Base-by-base conservation (phyloP, 2,113 vertebrate species). In the Cacatua alba region DNA sequence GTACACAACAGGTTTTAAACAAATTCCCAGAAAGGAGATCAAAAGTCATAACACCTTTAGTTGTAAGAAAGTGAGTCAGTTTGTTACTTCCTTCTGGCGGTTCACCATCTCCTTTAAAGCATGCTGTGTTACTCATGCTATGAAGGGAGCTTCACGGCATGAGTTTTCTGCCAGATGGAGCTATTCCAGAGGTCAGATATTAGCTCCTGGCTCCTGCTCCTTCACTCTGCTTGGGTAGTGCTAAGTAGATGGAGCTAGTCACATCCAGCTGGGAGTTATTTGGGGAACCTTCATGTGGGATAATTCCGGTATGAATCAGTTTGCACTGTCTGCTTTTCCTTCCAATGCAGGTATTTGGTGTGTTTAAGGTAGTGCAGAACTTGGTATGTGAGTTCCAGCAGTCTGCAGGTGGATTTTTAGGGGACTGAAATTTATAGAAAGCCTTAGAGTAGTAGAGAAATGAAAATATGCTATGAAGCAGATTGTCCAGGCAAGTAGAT, bases 11-110 rank as follows among this genome's bases (percentile, higher is more conserved):
- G 64, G 49, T 67, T 95, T 94, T 70, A 82, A 95, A 90, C 55
- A 72, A 80, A 95, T 52, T 92, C 46, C 41, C 80, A 68, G 64
- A n/a, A 82, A 90, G 52, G n/a, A 79, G 52, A 88, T 84, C 48
- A 77, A 81, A 95, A 93, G 62, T 86, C 24, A 1, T 48, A 89
- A 53, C n/a, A 82, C 28, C 29, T 77, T 92, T 57, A 46, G 10
- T 7, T 77, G 28, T 46, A 87, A 85, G 48, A 80, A 86, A 90
- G 74, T 59, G n/a, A 90, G 26, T 81, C 21, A 21, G 31, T 63
- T 79, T 79, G 29, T 85, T 75, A 72, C 68, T 69, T 74, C 18
- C 26, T 78, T 64, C 35, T 82, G 37, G 44, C 33, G 16, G 7
- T 77, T 89, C 43, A 53, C 8, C 15, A 13, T 49, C 44, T 4